Percentiles rank a stretch among this genome's conserved stretches.
Evolutionary conservation across 2,113 vertebrate genomes (phyloP).

Genomic region (Dasyornis broadbenti): DNA sequence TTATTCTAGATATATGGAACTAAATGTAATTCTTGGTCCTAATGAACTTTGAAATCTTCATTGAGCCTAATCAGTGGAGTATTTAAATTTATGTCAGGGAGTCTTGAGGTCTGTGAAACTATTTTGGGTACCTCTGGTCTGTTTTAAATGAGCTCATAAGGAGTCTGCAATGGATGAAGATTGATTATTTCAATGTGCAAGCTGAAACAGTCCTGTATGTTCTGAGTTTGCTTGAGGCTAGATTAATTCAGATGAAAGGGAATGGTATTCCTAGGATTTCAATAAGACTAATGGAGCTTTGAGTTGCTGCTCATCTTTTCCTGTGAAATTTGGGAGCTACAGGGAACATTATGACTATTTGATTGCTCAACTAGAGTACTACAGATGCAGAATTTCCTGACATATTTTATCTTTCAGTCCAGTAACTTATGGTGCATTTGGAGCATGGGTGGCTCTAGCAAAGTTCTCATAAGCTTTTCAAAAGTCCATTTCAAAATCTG

Average conservation of each 20-base stretch:
- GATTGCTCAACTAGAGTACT: neutral
- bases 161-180: neutral
- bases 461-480: neutral
- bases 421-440: neutral
- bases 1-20: neutral
- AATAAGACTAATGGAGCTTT: neutral
- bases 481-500: neutral
- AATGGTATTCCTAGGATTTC: neutral
- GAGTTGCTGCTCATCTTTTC: neutral
- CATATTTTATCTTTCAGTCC: neutral
- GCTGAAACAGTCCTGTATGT: neutral
- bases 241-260: neutral
- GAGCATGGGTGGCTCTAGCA: neutral
- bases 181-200: neutral
- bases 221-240: neutral
- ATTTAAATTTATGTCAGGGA: conserved; percentile 6
- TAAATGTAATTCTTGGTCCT: neutral
- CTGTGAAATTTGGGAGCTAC: neutral
- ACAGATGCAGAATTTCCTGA: neutral
- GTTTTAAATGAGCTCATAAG: neutral
- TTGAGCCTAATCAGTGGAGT: neutral
- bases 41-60: conserved; percentile 14
- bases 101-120: neutral
- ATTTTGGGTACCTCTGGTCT: neutral
- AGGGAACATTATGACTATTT: neutral